Evolutionary conservation across 2,888 invertebrate genomes (phyloP).

Genomic region (Tiphia femorata): DNA sequence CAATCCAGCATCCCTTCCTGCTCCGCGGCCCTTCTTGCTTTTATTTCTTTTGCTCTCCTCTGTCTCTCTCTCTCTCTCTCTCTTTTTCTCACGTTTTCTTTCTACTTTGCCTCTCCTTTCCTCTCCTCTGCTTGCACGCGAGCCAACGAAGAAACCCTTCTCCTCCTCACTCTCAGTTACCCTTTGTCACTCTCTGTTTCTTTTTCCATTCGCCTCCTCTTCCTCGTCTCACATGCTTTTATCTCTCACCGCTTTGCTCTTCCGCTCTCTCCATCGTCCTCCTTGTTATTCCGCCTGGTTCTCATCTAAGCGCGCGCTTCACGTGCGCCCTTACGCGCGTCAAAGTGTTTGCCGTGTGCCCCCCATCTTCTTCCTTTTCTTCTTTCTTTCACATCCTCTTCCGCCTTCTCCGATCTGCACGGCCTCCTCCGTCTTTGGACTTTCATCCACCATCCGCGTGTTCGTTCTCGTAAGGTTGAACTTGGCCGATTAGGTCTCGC

Average conservation of each 20-base stretch:
- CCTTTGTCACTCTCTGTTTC: background rate
- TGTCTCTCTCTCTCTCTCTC: slow-evolving; percentile 4
- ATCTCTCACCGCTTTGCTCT: slow-evolving; percentile 1
- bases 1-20: slow-evolving; percentile 12
- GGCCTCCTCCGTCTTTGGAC: too few species aligned
- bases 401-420: too few species aligned
- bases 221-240: background rate
- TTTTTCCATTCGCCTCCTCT: background rate
- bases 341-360: too few species aligned
- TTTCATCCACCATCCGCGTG: too few species aligned
- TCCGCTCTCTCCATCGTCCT: background rate
- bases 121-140: slow-evolving; percentile 3
- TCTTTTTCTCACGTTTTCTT: slow-evolving; percentile 14
- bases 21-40: slow-evolving; percentile 9
- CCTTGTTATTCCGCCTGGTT: background rate
- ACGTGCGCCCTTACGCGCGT: too few species aligned
- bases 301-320: too few species aligned
- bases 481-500: too few species aligned
- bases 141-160: background rate
- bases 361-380: too few species aligned
- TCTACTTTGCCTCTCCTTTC: background rate
- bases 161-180: background rate
- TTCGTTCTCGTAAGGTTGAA: too few species aligned
- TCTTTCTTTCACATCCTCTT: too few species aligned
- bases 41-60: slow-evolving; percentile 16